Evolutionary conservation across 1,140 invertebrate species (phyloP).

Genomic region (Cyclargus thomasi): DNA sequence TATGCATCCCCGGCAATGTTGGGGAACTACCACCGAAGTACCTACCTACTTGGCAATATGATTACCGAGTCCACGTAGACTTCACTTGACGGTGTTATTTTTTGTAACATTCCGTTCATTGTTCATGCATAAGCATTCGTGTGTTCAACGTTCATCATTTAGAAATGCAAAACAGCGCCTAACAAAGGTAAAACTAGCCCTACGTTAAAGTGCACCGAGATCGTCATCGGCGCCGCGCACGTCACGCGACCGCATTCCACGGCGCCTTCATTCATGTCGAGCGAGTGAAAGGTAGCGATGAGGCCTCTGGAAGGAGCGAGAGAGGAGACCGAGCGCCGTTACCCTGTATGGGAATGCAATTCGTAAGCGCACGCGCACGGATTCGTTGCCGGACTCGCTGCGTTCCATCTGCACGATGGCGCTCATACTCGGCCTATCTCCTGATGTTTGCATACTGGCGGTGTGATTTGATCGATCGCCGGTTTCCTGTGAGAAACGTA

Average conservation of each 20-base stretch:
- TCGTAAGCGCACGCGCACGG: constrained; percentile 67
- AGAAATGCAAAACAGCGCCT: constrained; percentile 19
- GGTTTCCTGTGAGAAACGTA: constrained; percentile 69
- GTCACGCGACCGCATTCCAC: constrained; percentile 71
- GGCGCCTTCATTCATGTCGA: constrained; percentile 70
- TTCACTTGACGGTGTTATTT: neutral
- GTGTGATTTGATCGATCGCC: constrained; percentile 67
- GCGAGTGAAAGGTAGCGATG: constrained; percentile 48
- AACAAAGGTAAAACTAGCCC: constrained; percentile 39
- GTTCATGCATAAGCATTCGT: neutral
- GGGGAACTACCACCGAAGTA: too few species aligned
- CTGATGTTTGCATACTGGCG: constrained; percentile 64
- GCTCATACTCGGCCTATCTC: constrained; percentile 49
- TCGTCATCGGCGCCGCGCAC: constrained; percentile 62
- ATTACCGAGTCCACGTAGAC: neutral
- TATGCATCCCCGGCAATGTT: too few species aligned
- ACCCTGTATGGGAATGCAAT: constrained; percentile 71
- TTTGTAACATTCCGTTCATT: neutral
- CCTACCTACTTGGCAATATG: neutral
- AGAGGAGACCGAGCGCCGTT: constrained; percentile 58
- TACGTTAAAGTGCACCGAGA: constrained; percentile 65
- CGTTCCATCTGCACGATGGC: constrained; percentile 45
- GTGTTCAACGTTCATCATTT: neutral
- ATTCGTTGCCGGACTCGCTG: constrained; percentile 60
- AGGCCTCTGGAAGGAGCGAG: constrained; percentile 55